A percentile compares a stretch with the other conserved stretches of the same genome.
phyloP scores from a whole-genome alignment of 2,888 invertebrate genomes.

The Ectobius pallidus region DNA sequence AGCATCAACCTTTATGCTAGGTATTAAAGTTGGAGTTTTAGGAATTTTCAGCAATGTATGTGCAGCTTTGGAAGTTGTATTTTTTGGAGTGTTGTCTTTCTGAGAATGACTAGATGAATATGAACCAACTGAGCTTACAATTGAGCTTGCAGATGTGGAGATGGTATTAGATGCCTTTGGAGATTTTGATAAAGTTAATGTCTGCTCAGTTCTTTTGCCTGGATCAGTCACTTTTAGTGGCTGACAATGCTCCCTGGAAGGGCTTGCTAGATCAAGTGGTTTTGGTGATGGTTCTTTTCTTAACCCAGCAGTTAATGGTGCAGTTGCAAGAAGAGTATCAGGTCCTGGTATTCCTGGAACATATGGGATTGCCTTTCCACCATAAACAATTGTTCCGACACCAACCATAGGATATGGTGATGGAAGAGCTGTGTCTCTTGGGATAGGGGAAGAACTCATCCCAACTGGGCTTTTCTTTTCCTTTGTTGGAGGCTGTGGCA shows the following conservation, averaged over 20 bases:
- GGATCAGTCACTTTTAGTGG: not conserved
- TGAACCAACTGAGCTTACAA: not conserved
- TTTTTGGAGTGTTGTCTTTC: constrained; percentile 7
- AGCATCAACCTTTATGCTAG: constrained; percentile 38
- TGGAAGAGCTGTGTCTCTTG: constrained; percentile 6
- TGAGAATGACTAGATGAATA: constrained; percentile 7
- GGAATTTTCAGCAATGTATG: not conserved
- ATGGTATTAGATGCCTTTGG: not conserved
- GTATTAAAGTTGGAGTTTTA: constrained; percentile 26
- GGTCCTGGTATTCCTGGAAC: constrained; percentile 90
- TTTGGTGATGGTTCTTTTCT: constrained; percentile 33
- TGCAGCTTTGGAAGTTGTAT: not conserved
- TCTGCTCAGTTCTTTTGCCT: not conserved
- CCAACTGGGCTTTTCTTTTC: constrained; percentile 13
- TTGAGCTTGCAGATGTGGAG: not conserved
- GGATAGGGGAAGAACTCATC: constrained; percentile 7
- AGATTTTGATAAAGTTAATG: not conserved
- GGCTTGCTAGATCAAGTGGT: constrained; percentile 51
- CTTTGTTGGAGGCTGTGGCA: not conserved
- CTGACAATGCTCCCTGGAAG: constrained; percentile 48
- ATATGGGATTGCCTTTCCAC: constrained; percentile 79
- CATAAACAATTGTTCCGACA: constrained; percentile 67
- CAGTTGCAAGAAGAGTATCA: constrained; percentile 59
- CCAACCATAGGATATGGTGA: constrained; percentile 56
- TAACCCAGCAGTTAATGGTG: not conserved